phyloP scores from a whole-genome alignment of 2,113 vertebrate species.

The Sclerurus mexicanus region DNA sequence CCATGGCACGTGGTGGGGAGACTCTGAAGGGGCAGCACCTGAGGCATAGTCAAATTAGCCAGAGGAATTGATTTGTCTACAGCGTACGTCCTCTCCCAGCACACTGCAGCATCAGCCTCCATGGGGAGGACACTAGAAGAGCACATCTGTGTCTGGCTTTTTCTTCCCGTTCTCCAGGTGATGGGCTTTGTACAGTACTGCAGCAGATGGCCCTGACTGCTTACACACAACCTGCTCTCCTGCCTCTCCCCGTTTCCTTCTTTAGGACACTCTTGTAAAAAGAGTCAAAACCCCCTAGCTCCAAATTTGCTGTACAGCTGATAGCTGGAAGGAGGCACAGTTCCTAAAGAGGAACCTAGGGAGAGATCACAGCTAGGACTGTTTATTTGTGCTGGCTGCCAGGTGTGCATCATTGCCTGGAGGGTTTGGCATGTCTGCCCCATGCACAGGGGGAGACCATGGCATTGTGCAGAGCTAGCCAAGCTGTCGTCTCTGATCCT shows the following conservation, averaged over 20 bases:
- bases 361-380: neutral
- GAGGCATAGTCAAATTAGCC: neutral
- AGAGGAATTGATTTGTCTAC: neutral
- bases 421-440: neutral
- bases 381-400: neutral
- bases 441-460: fast-evolving
- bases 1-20: neutral
- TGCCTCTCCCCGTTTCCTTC: neutral
- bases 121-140: neutral
- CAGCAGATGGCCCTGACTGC: neutral
- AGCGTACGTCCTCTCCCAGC: neutral
- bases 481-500: neutral
- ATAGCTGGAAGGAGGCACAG: neutral
- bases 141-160: neutral
- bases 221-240: neutral
- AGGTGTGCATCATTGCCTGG: neutral
- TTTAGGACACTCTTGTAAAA: neutral
- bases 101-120: neutral
- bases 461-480: neutral
- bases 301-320: neutral
- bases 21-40: neutral
- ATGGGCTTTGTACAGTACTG: neutral
- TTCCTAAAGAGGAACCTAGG: neutral
- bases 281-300: neutral
- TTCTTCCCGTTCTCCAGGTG: neutral